A percentile compares a stretch with the other conserved stretches of the same genome.
Evolutionary conservation across 2,888 invertebrate species (phyloP).

Genomic region (Perizoma affinitatum): DNA sequence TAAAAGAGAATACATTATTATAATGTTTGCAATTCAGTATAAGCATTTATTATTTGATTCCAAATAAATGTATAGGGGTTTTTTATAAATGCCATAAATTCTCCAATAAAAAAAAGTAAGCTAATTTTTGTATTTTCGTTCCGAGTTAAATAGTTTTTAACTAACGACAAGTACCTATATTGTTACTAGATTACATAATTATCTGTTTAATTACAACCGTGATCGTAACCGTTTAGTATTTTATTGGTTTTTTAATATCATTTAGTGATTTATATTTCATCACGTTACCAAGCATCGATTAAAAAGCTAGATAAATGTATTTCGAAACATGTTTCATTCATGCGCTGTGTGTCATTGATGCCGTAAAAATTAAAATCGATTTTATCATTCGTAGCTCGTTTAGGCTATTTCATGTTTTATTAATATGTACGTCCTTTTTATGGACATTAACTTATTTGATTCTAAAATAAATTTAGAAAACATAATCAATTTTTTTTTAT

Average conservation of each 20-base stretch:
- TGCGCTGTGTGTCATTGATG: background rate
- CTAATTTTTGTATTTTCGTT: no score
- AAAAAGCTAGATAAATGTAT: slow-evolving; percentile 14
- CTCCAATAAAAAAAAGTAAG: no score
- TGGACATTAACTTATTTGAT: background rate
- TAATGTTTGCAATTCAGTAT: background rate
- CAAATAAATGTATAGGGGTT: no score
- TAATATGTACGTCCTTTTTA: background rate
- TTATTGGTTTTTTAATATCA: no score
- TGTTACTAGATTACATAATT: no score
- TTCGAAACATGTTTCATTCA: slow-evolving; percentile 19
- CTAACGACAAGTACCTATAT: no score
- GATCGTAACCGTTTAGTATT: no score
- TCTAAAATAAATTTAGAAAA: background rate
- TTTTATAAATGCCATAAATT: no score
- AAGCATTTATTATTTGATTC: no score
- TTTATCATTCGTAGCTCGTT: background rate
- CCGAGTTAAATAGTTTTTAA: no score
- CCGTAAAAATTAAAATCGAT: slow-evolving; percentile 4
- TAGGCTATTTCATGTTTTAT: background rate
- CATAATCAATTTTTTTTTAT: no score
- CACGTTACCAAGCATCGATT: slow-evolving; percentile 9
- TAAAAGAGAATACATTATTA: background rate
- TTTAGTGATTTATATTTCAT: background rate
- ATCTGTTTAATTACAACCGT: no score